phyloP scores from a whole-genome alignment of 1,140 invertebrate species.

The Physella acuta region DNA sequence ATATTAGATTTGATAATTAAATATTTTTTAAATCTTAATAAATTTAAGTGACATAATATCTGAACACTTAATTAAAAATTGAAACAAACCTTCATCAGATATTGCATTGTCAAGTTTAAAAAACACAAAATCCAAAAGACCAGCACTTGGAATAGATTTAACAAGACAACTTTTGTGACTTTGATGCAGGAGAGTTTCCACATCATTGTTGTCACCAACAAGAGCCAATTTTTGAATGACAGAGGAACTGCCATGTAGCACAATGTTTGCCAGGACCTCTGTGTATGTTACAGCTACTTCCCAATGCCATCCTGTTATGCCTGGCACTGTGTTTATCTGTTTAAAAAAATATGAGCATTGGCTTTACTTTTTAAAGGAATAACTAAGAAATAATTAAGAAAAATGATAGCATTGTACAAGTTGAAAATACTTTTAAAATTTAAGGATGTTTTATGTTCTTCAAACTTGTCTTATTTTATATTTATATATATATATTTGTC shows the following conservation, averaged over 20 bases:
- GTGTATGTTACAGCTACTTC: slow-evolving; percentile 56
- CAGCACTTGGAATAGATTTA: slow-evolving; percentile 39
- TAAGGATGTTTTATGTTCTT: too few species aligned
- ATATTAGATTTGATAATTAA: too few species aligned
- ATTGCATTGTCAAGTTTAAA: slow-evolving; percentile 44
- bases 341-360: too few species aligned
- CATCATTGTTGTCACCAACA: slow-evolving; percentile 31
- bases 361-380: too few species aligned
- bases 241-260: slow-evolving; percentile 48
- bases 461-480: too few species aligned
- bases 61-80: slow-evolving; percentile 7
- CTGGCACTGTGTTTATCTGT: too few species aligned
- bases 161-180: slow-evolving; percentile 32
- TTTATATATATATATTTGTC: too few species aligned
- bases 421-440: too few species aligned
- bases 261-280: slow-evolving; percentile 51
- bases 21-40: too few species aligned
- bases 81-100: slow-evolving; percentile 42
- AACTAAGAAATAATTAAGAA: too few species aligned
- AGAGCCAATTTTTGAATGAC: slow-evolving; percentile 54
- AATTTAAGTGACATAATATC: too few species aligned
- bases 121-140: slow-evolving; percentile 52
- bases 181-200: background rate
- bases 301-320: slow-evolving; percentile 57
- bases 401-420: too few species aligned